Conservation (phyloP, 2,113 vertebrate genomes). For the Apodemus speciosus region DNA sequence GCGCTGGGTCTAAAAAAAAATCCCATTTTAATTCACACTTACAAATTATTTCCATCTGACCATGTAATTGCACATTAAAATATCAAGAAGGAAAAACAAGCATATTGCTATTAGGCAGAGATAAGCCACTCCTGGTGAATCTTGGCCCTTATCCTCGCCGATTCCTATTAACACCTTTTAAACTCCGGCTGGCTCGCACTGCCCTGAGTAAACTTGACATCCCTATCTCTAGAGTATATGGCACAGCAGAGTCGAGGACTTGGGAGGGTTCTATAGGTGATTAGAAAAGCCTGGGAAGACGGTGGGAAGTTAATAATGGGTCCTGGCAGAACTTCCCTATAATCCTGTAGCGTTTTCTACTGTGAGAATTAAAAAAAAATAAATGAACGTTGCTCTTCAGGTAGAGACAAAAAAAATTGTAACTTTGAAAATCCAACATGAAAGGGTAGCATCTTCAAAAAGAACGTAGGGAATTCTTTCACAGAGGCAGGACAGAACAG, state of each 20-base stretch:
- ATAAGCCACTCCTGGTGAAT: conserved; percentile 30
- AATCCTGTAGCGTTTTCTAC: conserved; percentile 51
- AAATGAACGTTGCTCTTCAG: conserved; percentile 58
- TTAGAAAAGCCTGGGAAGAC: conserved; percentile 20
- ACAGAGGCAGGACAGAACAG: conserved; percentile 40
- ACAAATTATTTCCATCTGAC: conserved; percentile 18
- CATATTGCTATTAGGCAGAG: conserved; percentile 21
- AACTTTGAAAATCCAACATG: conserved; percentile 52
- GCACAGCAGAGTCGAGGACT: conserved; percentile 16
- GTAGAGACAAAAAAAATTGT: conserved; percentile 56
- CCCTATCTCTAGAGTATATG: conserved; percentile 36
- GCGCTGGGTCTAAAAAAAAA: background rate
- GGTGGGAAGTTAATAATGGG: conserved; percentile 46
- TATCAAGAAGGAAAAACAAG: conserved; percentile 3
- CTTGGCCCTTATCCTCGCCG: background rate
- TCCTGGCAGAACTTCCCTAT: conserved; percentile 14
- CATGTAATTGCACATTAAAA: conserved; percentile 50
- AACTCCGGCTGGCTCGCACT: conserved; percentile 48
- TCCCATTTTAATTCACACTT: conserved; percentile 47
- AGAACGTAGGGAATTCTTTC: conserved; percentile 29
- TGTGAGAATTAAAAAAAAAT: background rate
- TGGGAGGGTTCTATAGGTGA: background rate
- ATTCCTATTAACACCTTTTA: conserved; percentile 49
- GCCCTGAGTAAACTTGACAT: conserved; percentile 33
- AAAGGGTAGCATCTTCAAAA: conserved; percentile 60